Percentiles rank a stretch among this genome's conserved stretches.
These are phyloP conservation scores for Brachyhypopomus gauderio DNA, from an alignment of 2,113 vertebrate genomes.

Conservation along the genomic window DNA sequence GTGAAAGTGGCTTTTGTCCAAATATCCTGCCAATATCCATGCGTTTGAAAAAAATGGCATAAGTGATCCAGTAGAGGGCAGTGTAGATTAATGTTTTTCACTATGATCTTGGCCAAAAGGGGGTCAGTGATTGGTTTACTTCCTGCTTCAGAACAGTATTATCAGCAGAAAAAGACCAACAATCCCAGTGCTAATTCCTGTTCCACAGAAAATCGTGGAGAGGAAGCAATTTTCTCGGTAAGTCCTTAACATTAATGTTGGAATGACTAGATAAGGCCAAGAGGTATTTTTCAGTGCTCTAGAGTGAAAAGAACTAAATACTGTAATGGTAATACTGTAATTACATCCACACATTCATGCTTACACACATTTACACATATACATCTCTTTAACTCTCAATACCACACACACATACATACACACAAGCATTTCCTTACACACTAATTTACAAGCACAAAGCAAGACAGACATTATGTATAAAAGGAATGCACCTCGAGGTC, in stretches of 20 bases:
- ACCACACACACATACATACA: constrained; percentile 44
- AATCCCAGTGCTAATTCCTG: constrained; percentile 21
- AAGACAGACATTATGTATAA: constrained; percentile 42
- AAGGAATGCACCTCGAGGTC: constrained; percentile 49
- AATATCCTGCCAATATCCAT: constrained; percentile 38
- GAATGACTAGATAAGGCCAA: constrained; percentile 34
- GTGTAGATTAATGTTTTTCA: constrained; percentile 41
- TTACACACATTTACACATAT: constrained; percentile 51
- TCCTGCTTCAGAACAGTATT: constrained; percentile 18
- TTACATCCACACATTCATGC: constrained; percentile 46
- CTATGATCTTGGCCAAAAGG: constrained; percentile 19
- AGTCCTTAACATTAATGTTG: constrained; percentile 41
- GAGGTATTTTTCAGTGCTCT: constrained; percentile 61
- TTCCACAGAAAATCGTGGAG: constrained; percentile 23
- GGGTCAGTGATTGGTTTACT: constrained; percentile 18
- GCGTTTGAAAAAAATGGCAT: constrained; percentile 33
- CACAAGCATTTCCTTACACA: constrained; percentile 30
- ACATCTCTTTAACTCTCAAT: constrained; percentile 40
- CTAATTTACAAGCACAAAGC: constrained; percentile 54
- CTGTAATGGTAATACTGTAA: constrained; percentile 51
- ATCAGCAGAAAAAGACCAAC: constrained; percentile 12
- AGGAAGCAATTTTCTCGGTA: not conserved
- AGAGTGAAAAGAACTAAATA: constrained; percentile 47
- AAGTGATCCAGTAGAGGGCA: constrained; percentile 62
- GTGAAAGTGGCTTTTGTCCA: constrained; percentile 16